phyloP scores from a whole-genome alignment of 2,888 invertebrate species.

The Ormyrus pomaceus region DNA sequence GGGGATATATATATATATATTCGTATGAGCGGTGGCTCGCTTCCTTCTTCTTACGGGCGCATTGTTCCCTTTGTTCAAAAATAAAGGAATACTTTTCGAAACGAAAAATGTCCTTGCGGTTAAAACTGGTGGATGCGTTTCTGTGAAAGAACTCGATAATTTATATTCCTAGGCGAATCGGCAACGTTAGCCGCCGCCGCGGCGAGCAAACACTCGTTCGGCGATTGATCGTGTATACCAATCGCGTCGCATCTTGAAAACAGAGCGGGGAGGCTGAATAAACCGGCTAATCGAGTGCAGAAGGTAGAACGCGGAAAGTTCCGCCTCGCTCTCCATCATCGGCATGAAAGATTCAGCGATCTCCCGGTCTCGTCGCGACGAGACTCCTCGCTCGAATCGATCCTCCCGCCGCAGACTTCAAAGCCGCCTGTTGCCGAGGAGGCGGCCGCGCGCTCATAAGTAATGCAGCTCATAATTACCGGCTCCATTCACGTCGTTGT shows the following conservation, averaged over 20 bases:
- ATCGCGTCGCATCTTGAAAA: too few species aligned
- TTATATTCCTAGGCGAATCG: too few species aligned
- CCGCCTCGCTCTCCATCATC: constrained; percentile 9
- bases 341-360: constrained; percentile 50
- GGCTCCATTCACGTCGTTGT: constrained; percentile 64
- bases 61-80: not conserved
- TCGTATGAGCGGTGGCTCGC: not conserved
- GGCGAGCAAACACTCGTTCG: too few species aligned
- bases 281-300: constrained; percentile 32
- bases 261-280: not conserved
- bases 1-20: not conserved
- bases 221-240: too few species aligned
- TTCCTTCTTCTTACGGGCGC: constrained; percentile 5
- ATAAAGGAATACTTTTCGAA: too few species aligned
- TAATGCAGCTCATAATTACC: constrained; percentile 71
- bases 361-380: constrained; percentile 7
- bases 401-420: constrained; percentile 29
- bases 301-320: not conserved
- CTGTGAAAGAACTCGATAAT: too few species aligned
- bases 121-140: too few species aligned
- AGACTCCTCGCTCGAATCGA: constrained; percentile 12
- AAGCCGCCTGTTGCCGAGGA: constrained; percentile 47
- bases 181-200: too few species aligned
- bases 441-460: constrained; percentile 61
- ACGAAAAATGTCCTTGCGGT: too few species aligned